Evolutionary conservation across 2,888 invertebrate genomes (phyloP), one percentile per base, ranked within the genome.

Genomic region (Suillia variegata): DNA sequence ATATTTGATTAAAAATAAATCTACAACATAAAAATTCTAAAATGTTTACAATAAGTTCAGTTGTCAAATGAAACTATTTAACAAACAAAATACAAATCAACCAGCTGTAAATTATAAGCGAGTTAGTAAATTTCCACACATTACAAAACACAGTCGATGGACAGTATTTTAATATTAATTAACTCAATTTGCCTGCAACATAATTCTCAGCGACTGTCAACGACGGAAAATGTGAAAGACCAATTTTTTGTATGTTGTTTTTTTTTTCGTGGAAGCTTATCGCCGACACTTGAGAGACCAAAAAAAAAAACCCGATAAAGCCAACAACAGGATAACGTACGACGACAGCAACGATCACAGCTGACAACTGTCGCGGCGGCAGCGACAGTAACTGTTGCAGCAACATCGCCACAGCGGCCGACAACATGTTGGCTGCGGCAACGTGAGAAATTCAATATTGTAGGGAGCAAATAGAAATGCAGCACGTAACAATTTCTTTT

Each of bases 201-300:
- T 26, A 26, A 10, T 10, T 26, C 26, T 26, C 26, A n/a, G 26
- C 26, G 26, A 5, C 26, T 13, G 3, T 50, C n/a, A 22, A 50
- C 18, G 12, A n/a, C 38, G 6, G n/a, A 50, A 48, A 48, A 48
- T 22, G 49, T 49, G 24, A 50, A 50, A 50, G 50, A 50, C 18
- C 48, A 50, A 20, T 50, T 50, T 24, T 50, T 48, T 20, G 48
- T 50, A n/a, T n/a, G n/a, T n/a, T n/a, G n/a, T n/a, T n/a, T n/a
- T n/a, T n/a, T n/a, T n/a, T n/a, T n/a, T n/a, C n/a, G n/a, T n/a
- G n/a, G n/a, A n/a, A 50, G 38, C 38, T 38, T 50, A 5, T 24
- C 15, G n/a, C 24, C 24, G 22, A 26, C 22, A 2, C n/a, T n/a
- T 26, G 50, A 47, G 21, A 10, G 6, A n/a, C 38, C 26, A 26